Conservation (phyloP, 1,140 invertebrate genomes). For the Acromyrmex charruanus region DNA sequence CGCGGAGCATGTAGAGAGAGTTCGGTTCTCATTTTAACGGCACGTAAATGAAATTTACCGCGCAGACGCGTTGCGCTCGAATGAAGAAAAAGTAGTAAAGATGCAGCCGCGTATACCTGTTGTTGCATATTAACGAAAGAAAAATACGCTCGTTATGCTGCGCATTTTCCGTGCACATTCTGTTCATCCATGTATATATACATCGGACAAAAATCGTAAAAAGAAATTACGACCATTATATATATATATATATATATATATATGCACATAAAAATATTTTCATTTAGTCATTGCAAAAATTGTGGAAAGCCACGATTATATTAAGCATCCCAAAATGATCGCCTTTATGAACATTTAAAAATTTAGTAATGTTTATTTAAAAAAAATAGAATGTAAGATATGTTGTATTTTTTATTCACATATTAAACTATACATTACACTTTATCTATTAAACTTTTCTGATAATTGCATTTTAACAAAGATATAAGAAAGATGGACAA, state of each 20-base stretch:
- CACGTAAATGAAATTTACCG: conserved; percentile 36
- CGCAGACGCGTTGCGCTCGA: neutral
- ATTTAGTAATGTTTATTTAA: neutral
- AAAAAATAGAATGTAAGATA: neutral
- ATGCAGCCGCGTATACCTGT: neutral
- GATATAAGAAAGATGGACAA: neutral
- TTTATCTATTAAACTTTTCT: neutral
- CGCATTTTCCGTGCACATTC: neutral
- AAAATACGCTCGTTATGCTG: conserved; percentile 28
- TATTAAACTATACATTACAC: neutral
- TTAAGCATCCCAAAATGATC: neutral
- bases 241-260: neutral
- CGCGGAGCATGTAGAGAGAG: neutral
- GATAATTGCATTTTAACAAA: neutral
- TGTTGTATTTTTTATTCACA: neutral
- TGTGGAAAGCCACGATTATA: neutral
- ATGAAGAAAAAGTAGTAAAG: conserved; percentile 13
- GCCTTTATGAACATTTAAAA: neutral
- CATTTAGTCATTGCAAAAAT: neutral
- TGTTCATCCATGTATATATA: neutral
- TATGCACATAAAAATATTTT: neutral
- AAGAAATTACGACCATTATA: conserved; percentile 27
- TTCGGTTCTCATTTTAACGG: conserved; percentile 23
- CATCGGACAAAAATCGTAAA: conserved; percentile 27
- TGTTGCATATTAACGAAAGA: conserved; percentile 44